A percentile compares a stretch with the other conserved stretches of the same genome.
Evolutionary conservation across 92 coral and sea anemone species (phyloP).

Genomic region (Muricea muricata): DNA sequence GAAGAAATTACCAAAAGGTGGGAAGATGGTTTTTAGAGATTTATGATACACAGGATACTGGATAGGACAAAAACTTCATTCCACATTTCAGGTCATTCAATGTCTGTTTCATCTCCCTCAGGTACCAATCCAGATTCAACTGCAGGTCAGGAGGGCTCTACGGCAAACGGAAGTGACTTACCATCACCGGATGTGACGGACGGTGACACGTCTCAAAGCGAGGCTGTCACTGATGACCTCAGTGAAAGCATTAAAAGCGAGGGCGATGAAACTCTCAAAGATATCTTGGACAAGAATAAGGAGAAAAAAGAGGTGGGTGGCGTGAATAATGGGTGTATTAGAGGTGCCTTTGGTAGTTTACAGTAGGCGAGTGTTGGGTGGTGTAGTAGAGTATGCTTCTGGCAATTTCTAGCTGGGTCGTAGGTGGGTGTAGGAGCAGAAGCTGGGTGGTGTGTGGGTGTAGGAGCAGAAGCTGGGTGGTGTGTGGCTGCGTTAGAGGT

Average conservation of each 20-base stretch:
- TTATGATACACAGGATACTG: too few relatives aligned
- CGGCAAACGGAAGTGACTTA: neutral
- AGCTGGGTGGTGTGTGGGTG: too few relatives aligned
- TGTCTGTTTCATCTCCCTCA: neutral
- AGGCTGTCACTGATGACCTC: slow-evolving; percentile 11
- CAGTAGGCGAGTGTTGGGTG: too few relatives aligned
- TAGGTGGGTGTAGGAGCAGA: too few relatives aligned
- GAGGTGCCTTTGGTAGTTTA: too few relatives aligned
- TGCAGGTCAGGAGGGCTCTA: neutral
- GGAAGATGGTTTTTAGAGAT: slow-evolving; percentile 13
- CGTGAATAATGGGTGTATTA: neutral
- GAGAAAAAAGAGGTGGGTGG: slow-evolving; percentile 32
- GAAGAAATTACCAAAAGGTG: slow-evolving; percentile 80
- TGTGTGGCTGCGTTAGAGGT: too few relatives aligned
- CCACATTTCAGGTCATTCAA: too few relatives aligned
- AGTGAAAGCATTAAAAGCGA: slow-evolving; percentile 25
- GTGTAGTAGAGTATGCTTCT: too few relatives aligned
- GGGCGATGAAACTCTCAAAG: slow-evolving; percentile 7
- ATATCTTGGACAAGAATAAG: slow-evolving; percentile 19
- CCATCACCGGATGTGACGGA: slow-evolving; percentile 3
- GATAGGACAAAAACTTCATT: too few relatives aligned
- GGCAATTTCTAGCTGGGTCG: too few relatives aligned
- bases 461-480: too few relatives aligned
- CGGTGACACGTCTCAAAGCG: slow-evolving; percentile 1
- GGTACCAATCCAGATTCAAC: neutral